Conservation (phyloP, 92 coral and sea anemone species). For the Micromussa lordhowensis region DNA sequence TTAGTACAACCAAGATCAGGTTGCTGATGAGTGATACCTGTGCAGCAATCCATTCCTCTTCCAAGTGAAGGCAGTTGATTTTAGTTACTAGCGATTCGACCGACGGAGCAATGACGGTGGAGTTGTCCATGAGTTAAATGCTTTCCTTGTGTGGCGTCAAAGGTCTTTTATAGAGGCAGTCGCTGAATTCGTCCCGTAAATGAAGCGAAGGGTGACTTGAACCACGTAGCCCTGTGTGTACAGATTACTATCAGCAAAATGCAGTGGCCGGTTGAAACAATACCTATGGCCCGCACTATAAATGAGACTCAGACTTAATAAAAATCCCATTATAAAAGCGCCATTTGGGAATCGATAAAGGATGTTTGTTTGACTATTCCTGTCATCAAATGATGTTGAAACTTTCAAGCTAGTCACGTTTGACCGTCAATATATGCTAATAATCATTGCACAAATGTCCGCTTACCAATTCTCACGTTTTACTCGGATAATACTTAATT, state of each 20-base stretch:
- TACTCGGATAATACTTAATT: not conserved
- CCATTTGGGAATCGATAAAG: not conserved
- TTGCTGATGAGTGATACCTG: not conserved
- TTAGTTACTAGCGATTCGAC: not conserved
- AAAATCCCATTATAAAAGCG: not conserved
- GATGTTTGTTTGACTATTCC: not conserved
- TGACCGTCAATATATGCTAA: not conserved
- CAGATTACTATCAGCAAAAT: not conserved
- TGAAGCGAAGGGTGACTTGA: not conserved
- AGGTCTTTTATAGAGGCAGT: not conserved
- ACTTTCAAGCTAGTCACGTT: not conserved
- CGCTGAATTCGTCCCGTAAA: not conserved
- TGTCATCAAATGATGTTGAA: not conserved
- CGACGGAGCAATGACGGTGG: not conserved
- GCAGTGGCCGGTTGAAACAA: not conserved
- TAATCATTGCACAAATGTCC: not conserved
- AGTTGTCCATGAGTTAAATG: constrained; percentile 6
- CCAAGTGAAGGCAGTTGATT: constrained; percentile 21
- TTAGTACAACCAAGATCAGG: constrained; percentile 11
- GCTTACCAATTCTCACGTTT: not conserved
- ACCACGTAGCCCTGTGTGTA: not conserved
- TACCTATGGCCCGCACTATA: not conserved
- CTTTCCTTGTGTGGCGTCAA: not conserved
- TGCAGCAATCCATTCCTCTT: constrained; percentile 22
- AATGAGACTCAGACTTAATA: not conserved